Conservation (phyloP, 2,888 invertebrate genomes). For the Hartigia nigra region DNA sequence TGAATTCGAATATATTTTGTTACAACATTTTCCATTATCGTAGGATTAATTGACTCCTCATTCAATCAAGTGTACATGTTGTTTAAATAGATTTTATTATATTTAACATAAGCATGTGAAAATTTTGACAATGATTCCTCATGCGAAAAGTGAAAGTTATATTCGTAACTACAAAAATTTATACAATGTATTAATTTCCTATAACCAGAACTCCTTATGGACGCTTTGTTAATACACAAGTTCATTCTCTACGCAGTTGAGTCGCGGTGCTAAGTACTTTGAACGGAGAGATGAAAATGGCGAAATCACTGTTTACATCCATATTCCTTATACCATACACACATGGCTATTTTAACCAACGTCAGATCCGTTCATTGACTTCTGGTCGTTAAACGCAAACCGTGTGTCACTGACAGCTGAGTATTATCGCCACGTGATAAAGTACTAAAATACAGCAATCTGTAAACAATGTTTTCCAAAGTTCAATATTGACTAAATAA, state of each 20-base stretch:
- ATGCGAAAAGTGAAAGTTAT: not conserved
- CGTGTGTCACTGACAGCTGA: not conserved
- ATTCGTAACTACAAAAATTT: not conserved
- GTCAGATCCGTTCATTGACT: not conserved
- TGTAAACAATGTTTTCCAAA: not conserved
- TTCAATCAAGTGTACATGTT: not conserved
- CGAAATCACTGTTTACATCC: not conserved
- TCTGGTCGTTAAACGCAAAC: not conserved
- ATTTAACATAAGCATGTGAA: not conserved
- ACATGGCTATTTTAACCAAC: not conserved
- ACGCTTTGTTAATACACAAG: not conserved
- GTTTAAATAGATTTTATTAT: not conserved
- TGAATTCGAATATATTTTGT: slow-evolving; percentile 14
- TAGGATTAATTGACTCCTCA: not conserved
- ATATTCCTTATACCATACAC: not conserved
- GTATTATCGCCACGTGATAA: not conserved
- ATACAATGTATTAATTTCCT: not conserved
- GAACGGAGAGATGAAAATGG: not conserved
- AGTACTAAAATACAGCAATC: not conserved
- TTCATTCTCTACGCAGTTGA: not conserved
- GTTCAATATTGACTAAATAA: not conserved
- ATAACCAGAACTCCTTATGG: not conserved
- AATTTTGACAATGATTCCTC: not conserved
- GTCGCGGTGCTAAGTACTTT: not conserved
- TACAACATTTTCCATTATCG: not conserved